Base-by-base conservation (phyloP, 2,888 invertebrate genomes). In the Altica lythri region DNA sequence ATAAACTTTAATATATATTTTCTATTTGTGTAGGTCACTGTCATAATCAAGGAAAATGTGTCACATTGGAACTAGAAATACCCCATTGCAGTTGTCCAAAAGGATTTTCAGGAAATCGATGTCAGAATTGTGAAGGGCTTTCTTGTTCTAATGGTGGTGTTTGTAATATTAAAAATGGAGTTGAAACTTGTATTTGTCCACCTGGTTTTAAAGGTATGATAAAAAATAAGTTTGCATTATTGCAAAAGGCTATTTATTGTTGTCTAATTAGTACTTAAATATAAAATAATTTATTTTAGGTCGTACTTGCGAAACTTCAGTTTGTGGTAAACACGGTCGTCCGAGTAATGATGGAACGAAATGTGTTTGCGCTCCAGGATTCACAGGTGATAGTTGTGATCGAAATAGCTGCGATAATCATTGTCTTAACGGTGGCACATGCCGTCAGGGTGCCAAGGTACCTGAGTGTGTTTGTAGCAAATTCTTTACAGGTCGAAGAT, bases 111-210 rank as follows among this genome's bases (percentile, higher is more conserved):
- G 65, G 59, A 62, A 61, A 75, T 8, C 77, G 80, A 34, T 86
- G 86, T 65, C 81, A 85, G 60, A 78, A 81, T 62, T 86, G 86
- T 64, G 72, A 77, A 1, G 78, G 79, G 53, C 68, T 83, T 17
- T 75, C 77, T 2, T 88, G 88, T 68, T 77, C 80, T 48, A 85
- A 86, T 71, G 81, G 81, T 9, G 86, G 86, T 10, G 77, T 81
- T 8, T 86, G 86, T 66, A 68, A 76, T 0, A 75, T 77, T 42
- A 75, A 68, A 0, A 75, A 74, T 1, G 76, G 74, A 0, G 72
- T 71, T 10, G 76, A 78, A 29, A 74, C 73, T 37, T 86, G 86
- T 68, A 55, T 57, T 4, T 86, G 85, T 68, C 78, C 79, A 2
- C 76, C 78, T 60, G 83, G 84, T 49, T 84, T 76, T 65, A 72